phyloP scores from a whole-genome alignment of 2,888 invertebrate species.

The Agapetus fuscipes region DNA sequence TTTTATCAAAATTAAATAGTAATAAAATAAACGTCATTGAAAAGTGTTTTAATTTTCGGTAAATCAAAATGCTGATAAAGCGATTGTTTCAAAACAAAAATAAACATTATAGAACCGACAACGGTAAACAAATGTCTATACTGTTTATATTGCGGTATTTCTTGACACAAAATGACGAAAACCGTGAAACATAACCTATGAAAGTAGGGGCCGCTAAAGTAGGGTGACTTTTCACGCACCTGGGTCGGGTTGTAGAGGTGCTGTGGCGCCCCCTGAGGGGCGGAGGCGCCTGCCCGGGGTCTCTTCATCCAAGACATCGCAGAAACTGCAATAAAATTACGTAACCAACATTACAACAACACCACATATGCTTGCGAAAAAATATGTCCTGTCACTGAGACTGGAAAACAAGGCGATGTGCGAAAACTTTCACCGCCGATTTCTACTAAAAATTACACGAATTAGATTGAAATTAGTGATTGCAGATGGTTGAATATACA shows the following conservation, averaged over 20 bases:
- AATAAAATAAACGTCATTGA: too few species aligned
- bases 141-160: too few species aligned
- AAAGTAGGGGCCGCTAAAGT: constrained; percentile 25
- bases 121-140: too few species aligned
- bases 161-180: neutral
- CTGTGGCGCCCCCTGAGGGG: constrained; percentile 25
- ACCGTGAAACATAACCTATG: constrained; percentile 15
- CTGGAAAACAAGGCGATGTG: constrained; percentile 12
- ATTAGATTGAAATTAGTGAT: constrained; percentile 3
- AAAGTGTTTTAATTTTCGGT: too few species aligned
- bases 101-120: too few species aligned
- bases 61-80: too few species aligned
- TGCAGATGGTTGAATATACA: constrained; percentile 1
- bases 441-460: constrained; percentile 24
- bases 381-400: constrained; percentile 16
- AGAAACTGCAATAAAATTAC: constrained; percentile 33
- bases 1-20: too few species aligned
- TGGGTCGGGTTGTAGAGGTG: constrained; percentile 30
- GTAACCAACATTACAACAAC: constrained; percentile 32
- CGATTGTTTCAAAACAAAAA: too few species aligned
- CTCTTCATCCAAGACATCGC: constrained; percentile 45
- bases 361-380: constrained; percentile 23
- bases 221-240: too few species aligned
- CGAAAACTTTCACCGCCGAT: constrained; percentile 36
- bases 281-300: constrained; percentile 29